Conservation (phyloP, 2,113 vertebrate species). For the Nothoprocta pentlandii region DNA sequence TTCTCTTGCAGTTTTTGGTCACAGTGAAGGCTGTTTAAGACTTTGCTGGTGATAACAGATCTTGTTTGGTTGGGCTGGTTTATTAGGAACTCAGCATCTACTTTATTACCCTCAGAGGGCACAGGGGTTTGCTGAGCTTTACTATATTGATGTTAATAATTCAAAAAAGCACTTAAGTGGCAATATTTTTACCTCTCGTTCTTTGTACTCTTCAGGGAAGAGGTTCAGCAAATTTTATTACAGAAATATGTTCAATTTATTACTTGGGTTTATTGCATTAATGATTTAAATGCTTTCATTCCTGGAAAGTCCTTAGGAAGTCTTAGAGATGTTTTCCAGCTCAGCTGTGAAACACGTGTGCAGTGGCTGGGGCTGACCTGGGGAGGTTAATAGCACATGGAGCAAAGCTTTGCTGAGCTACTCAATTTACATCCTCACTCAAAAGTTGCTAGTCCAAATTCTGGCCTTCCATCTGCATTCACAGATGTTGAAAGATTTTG, state of each 20-base stretch:
- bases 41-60: background rate
- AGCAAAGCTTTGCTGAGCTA: background rate
- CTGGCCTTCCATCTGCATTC: background rate
- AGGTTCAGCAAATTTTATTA: background rate
- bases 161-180: background rate
- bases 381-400: background rate
- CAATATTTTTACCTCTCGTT: background rate
- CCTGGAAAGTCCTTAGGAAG: background rate
- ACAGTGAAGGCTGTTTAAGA: background rate
- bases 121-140: background rate
- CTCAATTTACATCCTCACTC: background rate
- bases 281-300: background rate
- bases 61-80: background rate
- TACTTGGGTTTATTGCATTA: background rate
- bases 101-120: background rate
- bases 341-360: fast-evolving
- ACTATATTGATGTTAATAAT: background rate
- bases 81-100: background rate
- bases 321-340: background rate
- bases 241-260: background rate
- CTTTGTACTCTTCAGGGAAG: background rate
- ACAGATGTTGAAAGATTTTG: background rate
- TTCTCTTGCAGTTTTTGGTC: background rate
- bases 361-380: background rate
- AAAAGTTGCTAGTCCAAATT: background rate